Percentiles rank a stretch among this genome's conserved stretches.
Conservation (phyloP, 2,888 invertebrate species). For the Torymus aiolomorphi region DNA sequence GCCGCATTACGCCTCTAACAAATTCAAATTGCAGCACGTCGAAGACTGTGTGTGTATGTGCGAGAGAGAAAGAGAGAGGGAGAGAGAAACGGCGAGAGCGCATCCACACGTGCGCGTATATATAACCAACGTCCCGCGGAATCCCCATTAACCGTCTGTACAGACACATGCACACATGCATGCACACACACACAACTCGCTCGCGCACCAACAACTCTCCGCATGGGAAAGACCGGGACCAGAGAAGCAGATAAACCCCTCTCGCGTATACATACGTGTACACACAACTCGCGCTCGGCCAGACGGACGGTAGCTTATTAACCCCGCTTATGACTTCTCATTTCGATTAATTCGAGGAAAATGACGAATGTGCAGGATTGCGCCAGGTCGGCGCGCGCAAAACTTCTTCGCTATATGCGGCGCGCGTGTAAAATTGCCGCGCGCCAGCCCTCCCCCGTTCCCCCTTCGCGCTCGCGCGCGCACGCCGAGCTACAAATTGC, state of each 20-base stretch:
- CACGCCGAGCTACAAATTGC: constrained; percentile 46
- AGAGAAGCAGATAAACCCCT: too few relatives aligned
- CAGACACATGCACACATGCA: too few relatives aligned
- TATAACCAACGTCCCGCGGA: background rate
- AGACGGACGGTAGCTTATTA: constrained; percentile 23
- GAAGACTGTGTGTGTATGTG: background rate
- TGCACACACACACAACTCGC: too few relatives aligned
- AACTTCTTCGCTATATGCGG: background rate
- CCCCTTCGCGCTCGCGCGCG: background rate
- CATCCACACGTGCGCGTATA: too few relatives aligned
- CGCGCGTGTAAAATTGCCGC: constrained; percentile 33
- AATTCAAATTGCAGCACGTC: constrained; percentile 47
- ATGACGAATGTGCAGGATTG: constrained; percentile 41
- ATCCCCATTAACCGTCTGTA: background rate
- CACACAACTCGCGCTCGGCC: too few relatives aligned
- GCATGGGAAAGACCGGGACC: too few relatives aligned
- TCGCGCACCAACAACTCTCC: too few relatives aligned
- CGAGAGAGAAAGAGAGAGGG: too few relatives aligned
- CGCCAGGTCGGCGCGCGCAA: background rate
- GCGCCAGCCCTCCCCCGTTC: constrained; percentile 12
- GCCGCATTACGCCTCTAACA: constrained; percentile 42
- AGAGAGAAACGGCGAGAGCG: too few relatives aligned
- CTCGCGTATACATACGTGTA: too few relatives aligned
- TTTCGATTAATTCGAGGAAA: constrained; percentile 52
- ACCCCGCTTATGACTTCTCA: constrained; percentile 46